Conservation (phyloP, 2,888 invertebrate genomes). For the Drosophila mettleri region DNA sequence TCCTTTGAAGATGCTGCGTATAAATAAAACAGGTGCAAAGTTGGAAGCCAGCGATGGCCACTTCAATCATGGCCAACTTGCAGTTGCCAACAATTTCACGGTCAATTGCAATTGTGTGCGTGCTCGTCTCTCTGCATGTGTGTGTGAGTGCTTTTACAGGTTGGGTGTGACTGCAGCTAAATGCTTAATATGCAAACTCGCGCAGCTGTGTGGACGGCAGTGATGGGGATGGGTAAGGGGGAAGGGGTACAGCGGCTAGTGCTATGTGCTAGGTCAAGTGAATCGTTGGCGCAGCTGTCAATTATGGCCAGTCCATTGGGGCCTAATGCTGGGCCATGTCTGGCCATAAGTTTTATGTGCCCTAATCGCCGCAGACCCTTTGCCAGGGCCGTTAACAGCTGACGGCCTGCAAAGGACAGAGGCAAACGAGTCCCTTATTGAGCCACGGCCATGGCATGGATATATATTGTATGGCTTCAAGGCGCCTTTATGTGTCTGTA, state of each 20-base stretch:
- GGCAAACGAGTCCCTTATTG: slow-evolving; percentile 12
- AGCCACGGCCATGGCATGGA: slow-evolving; percentile 5
- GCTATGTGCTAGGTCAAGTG: slow-evolving; percentile 32
- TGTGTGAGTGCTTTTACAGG: neutral
- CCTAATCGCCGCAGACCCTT: slow-evolving; percentile 37
- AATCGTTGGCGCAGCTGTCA: slow-evolving; percentile 64
- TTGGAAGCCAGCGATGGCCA: slow-evolving; percentile 25
- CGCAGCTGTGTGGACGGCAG: neutral
- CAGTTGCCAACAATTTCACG: slow-evolving; percentile 48
- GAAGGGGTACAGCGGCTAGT: neutral
- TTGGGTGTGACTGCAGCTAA: slow-evolving; percentile 43
- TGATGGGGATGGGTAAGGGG: no score
- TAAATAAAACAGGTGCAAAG: slow-evolving; percentile 10
- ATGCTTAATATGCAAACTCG: slow-evolving; percentile 50
- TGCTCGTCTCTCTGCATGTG: slow-evolving; percentile 6
- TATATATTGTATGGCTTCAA: slow-evolving; percentile 46
- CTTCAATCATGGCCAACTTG: slow-evolving; percentile 48
- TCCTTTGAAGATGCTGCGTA: neutral
- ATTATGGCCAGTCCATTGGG: slow-evolving; percentile 54
- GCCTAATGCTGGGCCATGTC: slow-evolving; percentile 44
- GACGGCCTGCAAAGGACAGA: slow-evolving; percentile 26
- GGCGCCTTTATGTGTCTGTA: slow-evolving; percentile 41
- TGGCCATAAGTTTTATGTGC: slow-evolving; percentile 54
- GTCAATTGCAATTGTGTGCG: slow-evolving; percentile 40
- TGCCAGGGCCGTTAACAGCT: slow-evolving; percentile 39